These are phyloP conservation scores for Sapajus apella DNA, from an alignment of 2,113 vertebrate species.

Conservation along the genomic window DNA sequence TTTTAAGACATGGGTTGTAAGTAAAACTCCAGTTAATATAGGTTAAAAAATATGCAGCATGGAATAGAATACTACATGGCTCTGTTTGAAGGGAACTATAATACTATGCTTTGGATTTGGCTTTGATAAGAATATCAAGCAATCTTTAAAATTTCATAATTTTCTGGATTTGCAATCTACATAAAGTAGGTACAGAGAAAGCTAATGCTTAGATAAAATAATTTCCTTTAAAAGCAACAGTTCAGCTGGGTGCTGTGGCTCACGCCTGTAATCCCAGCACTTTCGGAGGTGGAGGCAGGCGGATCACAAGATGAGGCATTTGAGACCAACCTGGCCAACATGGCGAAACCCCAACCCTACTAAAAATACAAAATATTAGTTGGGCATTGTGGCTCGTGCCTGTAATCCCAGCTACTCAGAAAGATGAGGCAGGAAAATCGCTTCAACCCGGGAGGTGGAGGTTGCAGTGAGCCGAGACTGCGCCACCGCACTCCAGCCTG, in stretches of 20 bases:
- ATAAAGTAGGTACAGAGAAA: not conserved
- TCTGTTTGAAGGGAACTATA: not conserved
- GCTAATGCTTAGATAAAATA: not conserved
- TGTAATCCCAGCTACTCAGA: too few species aligned
- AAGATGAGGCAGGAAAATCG: too few species aligned
- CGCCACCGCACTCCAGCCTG: too few species aligned
- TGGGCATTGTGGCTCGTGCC: too few species aligned
- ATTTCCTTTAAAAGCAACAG: constrained; percentile 11
- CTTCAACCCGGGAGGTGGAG: too few species aligned
- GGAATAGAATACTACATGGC: not conserved
- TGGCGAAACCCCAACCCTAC: too few species aligned
- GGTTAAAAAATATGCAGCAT: not conserved
- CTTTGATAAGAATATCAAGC: not conserved
- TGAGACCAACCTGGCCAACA: too few species aligned
- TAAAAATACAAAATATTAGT: too few species aligned
- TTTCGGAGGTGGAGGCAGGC: too few species aligned
- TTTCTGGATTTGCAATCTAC: constrained; percentile 26
- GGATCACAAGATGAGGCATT: too few species aligned
- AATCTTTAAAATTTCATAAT: not conserved
- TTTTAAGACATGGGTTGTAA: not conserved
- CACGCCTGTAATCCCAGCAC: too few species aligned
- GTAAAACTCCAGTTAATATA: not conserved
- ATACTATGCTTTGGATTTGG: not conserved
- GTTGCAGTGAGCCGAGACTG: too few species aligned
- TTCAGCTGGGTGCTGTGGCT: not conserved